Conservation (phyloP, 2,113 vertebrate species). For the Bubo bubo region DNA sequence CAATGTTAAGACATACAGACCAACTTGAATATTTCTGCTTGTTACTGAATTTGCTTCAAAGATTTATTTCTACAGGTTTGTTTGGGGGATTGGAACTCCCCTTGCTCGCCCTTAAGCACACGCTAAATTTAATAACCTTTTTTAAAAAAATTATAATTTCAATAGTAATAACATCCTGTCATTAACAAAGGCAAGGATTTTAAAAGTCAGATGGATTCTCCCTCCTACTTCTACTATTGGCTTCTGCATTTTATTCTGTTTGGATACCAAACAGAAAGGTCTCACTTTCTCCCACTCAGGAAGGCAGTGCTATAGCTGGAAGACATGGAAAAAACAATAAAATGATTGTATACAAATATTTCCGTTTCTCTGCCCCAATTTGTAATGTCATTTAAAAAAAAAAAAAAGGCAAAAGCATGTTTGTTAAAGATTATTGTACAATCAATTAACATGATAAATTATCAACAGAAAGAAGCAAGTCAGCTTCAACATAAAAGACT, state of each 20-base stretch:
- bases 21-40: not conserved
- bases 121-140: not conserved
- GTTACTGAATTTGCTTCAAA: not conserved
- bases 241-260: not conserved
- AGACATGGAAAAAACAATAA: not conserved
- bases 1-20: not conserved
- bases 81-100: not conserved
- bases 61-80: not conserved
- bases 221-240: not conserved
- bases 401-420: not conserved
- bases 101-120: not conserved
- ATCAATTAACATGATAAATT: not conserved
- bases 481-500: not conserved
- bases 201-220: not conserved
- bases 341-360: not conserved
- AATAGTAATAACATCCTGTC: not conserved
- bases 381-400: not conserved
- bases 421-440: not conserved
- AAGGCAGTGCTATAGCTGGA: not conserved
- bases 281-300: not conserved
- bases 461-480: not conserved
- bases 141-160: not conserved
- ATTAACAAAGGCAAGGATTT: not conserved
- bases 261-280: not conserved
- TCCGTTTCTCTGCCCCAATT: not conserved